Base-by-base conservation (phyloP, 2,888 invertebrate genomes). In the Hyalella azteca region DNA sequence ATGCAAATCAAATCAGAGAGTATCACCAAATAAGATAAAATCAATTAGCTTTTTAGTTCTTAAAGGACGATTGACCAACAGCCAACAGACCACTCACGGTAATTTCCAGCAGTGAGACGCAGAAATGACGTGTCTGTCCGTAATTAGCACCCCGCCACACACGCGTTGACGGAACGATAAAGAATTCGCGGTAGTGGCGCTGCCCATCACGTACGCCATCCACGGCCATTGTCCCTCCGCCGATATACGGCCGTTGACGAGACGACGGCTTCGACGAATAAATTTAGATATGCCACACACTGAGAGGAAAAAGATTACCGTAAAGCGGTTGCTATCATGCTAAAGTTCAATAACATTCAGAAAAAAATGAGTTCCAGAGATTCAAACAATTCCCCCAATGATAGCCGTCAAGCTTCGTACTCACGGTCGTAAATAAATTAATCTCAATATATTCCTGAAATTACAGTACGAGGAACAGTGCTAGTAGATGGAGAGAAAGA, bases 71-170 rank as follows among this genome's bases (percentile, higher is more conserved):
- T 49, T 49, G 5, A 2, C 19, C 49, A 2, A 13, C 49, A 22
- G 19, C 0, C 13, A 26, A 54, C 3, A 1, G 54, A 9, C 13
- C 9, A 9, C 66, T 66, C 19, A 66, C 66, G n/a, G 22, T 22
- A n/a, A 36, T 36, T 66, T 36, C 66, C 66, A 66, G 66, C 66
- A 66, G 29, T 66, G 66, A 36, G 66, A 32, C 5, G 66, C 66
- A 22, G 66, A 36, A 4, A 29, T 36, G 1, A 66, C 36, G 29
- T 29, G 29, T 66, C 26, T 66, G 1, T 66, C 39, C 7, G 66
- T 36, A 36, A 66, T 66, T 32, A 66, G 66, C 36, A 36, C 66
- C 9, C 66, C 39, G 5, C 66, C 36, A 19, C 66, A 66, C 19
- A 32, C 66, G 13, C 29, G 32, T 11, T 36, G 19, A n/a, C 36